These are phyloP conservation scores for Phyllopteryx taeniolatus DNA, from an alignment of 2,113 vertebrate species.

Conservation along the genomic window DNA sequence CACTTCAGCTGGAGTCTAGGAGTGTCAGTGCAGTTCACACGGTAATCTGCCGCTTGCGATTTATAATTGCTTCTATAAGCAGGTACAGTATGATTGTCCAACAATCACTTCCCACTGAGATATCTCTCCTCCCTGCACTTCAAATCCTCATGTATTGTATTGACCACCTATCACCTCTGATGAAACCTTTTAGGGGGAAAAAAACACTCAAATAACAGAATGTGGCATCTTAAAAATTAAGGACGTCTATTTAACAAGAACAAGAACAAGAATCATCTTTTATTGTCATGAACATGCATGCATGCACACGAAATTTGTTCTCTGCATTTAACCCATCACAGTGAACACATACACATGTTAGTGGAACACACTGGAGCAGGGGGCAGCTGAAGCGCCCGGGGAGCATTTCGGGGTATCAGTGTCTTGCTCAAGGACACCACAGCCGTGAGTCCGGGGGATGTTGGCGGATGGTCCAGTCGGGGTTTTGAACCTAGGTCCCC, in stretches of 20 bases:
- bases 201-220: slow-evolving; percentile 19
- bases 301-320: no score
- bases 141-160: slow-evolving; percentile 46
- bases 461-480: no score
- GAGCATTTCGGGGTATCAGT: no score
- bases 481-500: no score
- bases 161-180: slow-evolving; percentile 36
- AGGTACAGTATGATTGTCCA: slow-evolving; percentile 39
- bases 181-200: slow-evolving; percentile 25
- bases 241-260: slow-evolving; percentile 11
- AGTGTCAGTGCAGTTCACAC: slow-evolving; percentile 18
- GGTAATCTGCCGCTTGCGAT: slow-evolving; percentile 35
- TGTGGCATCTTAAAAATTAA: slow-evolving; percentile 21
- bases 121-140: slow-evolving; percentile 26
- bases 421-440: no score
- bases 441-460: no score
- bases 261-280: no score
- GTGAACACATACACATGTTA: no score
- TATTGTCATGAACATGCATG: no score
- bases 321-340: no score
- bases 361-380: no score
- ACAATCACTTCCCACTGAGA: slow-evolving; percentile 42
- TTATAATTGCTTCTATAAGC: slow-evolving; percentile 46
- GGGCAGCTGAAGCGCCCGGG: no score
- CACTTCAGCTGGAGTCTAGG: slow-evolving; percentile 24